Base-by-base conservation (phyloP, 2,797 vertebrate species). In the Ceryle rudis region DNA sequence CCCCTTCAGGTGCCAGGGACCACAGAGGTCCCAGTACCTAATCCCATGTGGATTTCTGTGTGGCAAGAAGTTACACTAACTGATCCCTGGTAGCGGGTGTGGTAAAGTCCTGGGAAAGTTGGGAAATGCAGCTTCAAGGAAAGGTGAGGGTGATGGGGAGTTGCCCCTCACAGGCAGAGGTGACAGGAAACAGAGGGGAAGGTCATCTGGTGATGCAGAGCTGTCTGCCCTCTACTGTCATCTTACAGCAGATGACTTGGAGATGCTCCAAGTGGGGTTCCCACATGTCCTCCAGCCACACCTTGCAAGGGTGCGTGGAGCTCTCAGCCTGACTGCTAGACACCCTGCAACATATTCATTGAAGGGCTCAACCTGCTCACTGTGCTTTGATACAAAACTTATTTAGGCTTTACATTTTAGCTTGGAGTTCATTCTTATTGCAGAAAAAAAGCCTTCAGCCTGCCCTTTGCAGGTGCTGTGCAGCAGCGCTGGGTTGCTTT, bases 261-360 rank as follows among this genome's bases (percentile, higher is more conserved):
- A 73, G 17, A 25, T 22, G 12, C 23, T 74, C 23, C n/a, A 18
- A 22, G 8, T 12, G 26, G 7, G 18, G 44, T 9, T 86, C 16
- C 41, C n/a, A 20, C 8, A 0, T 19, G 14, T 44, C 29, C 39
- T 55, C 14, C 62, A 79, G 26, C 44, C 49, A 35, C 11, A 23
- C 6, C 6, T 28, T 64, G 20, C 25, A 67, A 20, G 37, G 25
- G 9, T 10, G 46, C 0, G 1, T 28, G 44, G 26, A 49, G 13
- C 19, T 7, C 22, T 89, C 0, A 2, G 44, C 25, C 60, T n/a
- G 49, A 35, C 26, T 67, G 3, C 35, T 62, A 14, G 3, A 26
- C 7, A n/a, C 28, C 21, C 74, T 33, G 17, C 52, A 44, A 52
- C 1, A 4, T 0, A 0, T 72, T 74, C 3, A 0, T 62, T 81